phyloP scores from a whole-genome alignment of 2,888 invertebrate species.

The Pyralis farinalis region DNA sequence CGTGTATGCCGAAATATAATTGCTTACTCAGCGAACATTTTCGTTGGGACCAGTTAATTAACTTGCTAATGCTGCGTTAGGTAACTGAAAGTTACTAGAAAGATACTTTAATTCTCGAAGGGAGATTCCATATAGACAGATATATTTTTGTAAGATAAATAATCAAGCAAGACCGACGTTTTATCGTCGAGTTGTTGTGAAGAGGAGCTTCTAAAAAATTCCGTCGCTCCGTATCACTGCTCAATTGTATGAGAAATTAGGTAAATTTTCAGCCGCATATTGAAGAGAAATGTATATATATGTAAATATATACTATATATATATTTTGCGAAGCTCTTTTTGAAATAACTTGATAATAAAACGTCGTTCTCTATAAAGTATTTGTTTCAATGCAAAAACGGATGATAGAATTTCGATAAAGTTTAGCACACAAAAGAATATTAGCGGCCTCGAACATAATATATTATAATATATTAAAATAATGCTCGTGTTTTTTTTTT shows the following conservation, averaged over 20 bases:
- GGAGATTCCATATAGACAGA: not conserved
- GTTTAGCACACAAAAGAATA: too few species aligned
- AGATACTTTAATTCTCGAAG: not conserved
- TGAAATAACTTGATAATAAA: too few species aligned
- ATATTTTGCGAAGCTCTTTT: too few species aligned
- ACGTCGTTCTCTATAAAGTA: too few species aligned
- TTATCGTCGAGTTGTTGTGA: too few species aligned
- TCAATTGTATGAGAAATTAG: not conserved
- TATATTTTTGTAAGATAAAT: not conserved
- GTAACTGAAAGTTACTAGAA: constrained; percentile 1
- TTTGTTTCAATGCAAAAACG: too few species aligned
- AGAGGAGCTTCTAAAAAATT: not conserved
- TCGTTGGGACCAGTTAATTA: too few species aligned
- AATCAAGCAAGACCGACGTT: not conserved
- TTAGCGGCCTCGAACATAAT: too few species aligned
- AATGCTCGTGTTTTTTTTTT: too few species aligned
- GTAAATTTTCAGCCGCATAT: not conserved
- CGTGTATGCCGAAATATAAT: not conserved
- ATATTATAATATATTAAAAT: too few species aligned
- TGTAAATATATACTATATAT: too few species aligned
- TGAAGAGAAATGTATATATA: not conserved
- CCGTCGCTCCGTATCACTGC: not conserved
- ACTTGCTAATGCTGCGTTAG: not conserved
- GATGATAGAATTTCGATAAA: too few species aligned
- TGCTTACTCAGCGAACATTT: not conserved